phyloP scores from a whole-genome alignment of 2,113 vertebrate species.

The Forbesichthys agassizii region DNA sequence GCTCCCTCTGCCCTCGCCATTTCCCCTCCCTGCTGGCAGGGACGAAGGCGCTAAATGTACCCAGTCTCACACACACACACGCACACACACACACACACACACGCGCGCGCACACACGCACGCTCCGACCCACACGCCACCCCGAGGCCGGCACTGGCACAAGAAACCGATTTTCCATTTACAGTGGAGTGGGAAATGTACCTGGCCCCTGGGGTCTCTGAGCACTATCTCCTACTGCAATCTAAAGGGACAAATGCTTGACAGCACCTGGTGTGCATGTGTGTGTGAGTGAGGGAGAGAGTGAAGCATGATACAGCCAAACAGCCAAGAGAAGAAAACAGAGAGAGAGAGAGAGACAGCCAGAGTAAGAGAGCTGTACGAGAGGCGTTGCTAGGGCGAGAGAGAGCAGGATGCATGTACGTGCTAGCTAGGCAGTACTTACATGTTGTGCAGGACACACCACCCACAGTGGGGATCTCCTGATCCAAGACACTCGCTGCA shows the following conservation, averaged over 20 bases:
- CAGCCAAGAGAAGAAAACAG: not conserved
- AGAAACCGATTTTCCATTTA: constrained; percentile 82
- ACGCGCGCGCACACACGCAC: constrained; percentile 11
- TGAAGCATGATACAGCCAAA: not conserved
- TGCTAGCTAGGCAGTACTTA: constrained; percentile 72
- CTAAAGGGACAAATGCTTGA: constrained; percentile 50
- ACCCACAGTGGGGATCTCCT: constrained; percentile 95
- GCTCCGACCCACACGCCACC: constrained; percentile 36
- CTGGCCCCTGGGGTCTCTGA: constrained; percentile 51
- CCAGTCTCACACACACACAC: constrained; percentile 16
- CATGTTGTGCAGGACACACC: constrained; percentile 97
- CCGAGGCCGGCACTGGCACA: constrained; percentile 64
- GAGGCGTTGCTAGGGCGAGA: too few species aligned
- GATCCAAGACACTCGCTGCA: constrained; percentile 93
- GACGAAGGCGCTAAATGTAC: constrained; percentile 58
- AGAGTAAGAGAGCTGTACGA: not conserved
- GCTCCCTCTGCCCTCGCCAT: constrained; percentile 37
- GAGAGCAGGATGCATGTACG: too few species aligned
- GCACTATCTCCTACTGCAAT: constrained; percentile 58
- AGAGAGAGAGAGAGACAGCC: constrained; percentile 2
- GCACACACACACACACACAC: constrained; percentile 1
- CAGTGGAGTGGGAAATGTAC: constrained; percentile 80
- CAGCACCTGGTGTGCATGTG: constrained; percentile 42
- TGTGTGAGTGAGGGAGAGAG: not conserved
- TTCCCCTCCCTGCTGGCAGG: constrained; percentile 46